Percentiles rank a stretch among this genome's conserved stretches.
Evolutionary conservation across 2,797 vertebrate genomes (phyloP).

Genomic region (Sitta carolinensis): DNA sequence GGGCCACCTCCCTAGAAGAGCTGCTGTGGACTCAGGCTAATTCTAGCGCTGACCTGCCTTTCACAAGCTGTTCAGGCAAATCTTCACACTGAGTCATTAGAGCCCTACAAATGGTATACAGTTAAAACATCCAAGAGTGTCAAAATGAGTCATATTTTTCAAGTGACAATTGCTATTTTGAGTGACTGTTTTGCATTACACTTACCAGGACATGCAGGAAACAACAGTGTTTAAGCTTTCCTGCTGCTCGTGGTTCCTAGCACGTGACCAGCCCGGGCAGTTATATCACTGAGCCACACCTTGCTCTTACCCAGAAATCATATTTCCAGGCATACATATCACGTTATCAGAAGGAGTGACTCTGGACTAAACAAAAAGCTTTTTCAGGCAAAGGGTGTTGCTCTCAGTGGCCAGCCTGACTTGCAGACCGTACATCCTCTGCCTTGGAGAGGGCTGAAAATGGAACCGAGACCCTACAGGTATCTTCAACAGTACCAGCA

Average conservation of each 20-base stretch:
- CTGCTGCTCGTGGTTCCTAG: background rate
- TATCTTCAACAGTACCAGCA: background rate
- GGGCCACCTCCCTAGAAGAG: background rate
- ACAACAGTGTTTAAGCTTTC: background rate
- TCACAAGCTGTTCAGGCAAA: background rate
- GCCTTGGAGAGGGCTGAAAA: background rate
- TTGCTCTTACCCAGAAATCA: background rate
- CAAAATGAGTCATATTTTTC: slow-evolving; percentile 26
- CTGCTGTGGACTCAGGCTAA: background rate
- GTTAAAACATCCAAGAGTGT: background rate
- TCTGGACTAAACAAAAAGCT: background rate
- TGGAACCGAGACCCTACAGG: fast-evolving
- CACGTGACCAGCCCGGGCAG: background rate
- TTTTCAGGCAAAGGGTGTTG: background rate
- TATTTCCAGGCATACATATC: background rate
- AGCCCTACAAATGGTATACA: background rate
- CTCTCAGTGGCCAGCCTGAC: background rate
- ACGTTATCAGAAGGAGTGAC: background rate
- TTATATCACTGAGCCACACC: background rate
- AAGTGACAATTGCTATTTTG: slow-evolving; percentile 25
- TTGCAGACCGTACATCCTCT: fast-evolving
- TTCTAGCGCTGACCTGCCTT: slow-evolving; percentile 27
- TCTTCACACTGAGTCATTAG: slow-evolving; percentile 21
- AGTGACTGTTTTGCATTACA: background rate
- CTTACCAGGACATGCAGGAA: background rate